phyloP scores from a whole-genome alignment of 2,113 vertebrate species.

The Centropus unirufus region DNA sequence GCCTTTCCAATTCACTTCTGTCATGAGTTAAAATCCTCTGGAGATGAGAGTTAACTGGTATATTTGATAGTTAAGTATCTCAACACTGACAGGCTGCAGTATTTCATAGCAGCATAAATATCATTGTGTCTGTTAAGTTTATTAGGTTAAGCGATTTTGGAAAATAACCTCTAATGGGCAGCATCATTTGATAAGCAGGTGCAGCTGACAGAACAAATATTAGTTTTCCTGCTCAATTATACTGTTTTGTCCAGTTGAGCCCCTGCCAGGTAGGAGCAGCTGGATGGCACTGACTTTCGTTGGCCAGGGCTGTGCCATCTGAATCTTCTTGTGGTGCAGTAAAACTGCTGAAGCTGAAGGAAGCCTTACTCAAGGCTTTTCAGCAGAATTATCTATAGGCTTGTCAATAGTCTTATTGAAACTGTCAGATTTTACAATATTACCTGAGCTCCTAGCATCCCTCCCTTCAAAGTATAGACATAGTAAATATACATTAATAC shows the following conservation, averaged over 20 bases:
- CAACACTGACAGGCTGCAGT: conserved; percentile 22
- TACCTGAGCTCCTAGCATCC: not conserved
- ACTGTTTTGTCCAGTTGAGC: not conserved
- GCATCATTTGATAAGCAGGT: conserved; percentile 34
- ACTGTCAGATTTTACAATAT: not conserved
- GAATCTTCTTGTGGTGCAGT: not conserved
- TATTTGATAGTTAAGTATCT: conserved; percentile 23
- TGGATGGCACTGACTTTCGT: not conserved
- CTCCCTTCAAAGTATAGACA: not conserved
- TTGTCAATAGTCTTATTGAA: not conserved
- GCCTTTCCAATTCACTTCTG: conserved; percentile 23
- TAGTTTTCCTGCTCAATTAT: conserved; percentile 10
- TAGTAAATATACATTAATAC: not conserved
- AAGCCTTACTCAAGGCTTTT: not conserved
- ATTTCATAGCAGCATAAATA: conserved; percentile 5
- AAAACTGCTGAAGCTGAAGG: not conserved
- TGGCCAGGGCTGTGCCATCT: not conserved
- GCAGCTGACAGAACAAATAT: conserved; percentile 24
- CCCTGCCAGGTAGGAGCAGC: not conserved
- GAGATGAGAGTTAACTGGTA: conserved; percentile 3
- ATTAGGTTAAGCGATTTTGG: conserved; percentile 44
- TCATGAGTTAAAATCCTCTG: conserved; percentile 27
- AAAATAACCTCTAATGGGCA: conserved; percentile 38
- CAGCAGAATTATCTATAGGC: not conserved
- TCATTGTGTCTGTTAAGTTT: not conserved